Conservation (phyloP, 2,113 vertebrate genomes). For the Fulmarus glacialis region DNA sequence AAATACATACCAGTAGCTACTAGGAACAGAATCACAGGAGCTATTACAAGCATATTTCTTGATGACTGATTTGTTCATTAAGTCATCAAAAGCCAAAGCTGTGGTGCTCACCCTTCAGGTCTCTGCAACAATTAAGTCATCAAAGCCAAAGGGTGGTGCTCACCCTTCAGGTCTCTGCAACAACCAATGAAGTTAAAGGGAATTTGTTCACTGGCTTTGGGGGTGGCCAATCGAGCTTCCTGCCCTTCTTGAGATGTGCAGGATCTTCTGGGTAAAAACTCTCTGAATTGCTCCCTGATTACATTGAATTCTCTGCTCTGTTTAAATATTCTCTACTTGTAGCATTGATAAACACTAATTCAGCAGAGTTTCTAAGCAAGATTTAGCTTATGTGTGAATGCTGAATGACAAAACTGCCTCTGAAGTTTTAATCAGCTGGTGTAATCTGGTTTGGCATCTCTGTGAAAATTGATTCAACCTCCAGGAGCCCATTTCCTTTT, state of each 20-base stretch:
- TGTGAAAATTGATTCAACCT: neutral
- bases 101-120: neutral
- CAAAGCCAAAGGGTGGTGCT: neutral
- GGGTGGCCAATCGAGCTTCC: neutral
- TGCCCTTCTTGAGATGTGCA: neutral
- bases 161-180: neutral
- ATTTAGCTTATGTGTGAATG: neutral
- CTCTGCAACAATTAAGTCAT: neutral
- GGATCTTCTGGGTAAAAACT: neutral
- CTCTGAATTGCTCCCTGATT: neutral
- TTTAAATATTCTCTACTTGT: neutral
- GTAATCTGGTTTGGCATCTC: neutral
- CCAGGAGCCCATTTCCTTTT: neutral
- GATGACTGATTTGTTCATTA: neutral
- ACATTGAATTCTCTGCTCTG: neutral
- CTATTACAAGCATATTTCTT: neutral
- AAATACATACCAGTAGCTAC: neutral
- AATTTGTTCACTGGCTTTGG: neutral
- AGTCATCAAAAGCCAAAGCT: neutral
- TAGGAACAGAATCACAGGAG: neutral
- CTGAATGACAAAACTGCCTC: neutral
- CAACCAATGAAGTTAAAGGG: neutral
- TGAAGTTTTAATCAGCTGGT: slow-evolving; percentile 2
- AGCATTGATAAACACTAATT: neutral
- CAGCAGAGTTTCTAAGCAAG: neutral